Base-by-base conservation (phyloP, 2,888 invertebrate genomes). In the Agriopis leucophaearia region DNA sequence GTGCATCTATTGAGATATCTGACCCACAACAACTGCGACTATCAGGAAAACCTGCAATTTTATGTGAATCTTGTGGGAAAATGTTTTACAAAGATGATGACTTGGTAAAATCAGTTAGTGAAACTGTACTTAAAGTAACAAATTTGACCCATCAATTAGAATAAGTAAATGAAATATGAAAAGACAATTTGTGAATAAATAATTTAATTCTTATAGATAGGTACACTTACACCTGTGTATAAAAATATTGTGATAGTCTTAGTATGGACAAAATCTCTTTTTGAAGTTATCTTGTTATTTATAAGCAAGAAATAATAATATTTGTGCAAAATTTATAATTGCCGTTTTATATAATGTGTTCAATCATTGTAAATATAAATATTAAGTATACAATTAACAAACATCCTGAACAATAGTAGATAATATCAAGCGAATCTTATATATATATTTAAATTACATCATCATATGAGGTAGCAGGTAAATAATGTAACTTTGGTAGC, bases 51-150 rank as follows among this genome's bases (percentile, higher is more conserved):
- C 75, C 92, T 66, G 97, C 96, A 81, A 95, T 95, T 75, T 88
- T 97, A 42, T 97, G 97, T 88, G 95, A 96, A 74, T 84, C 82
- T 38, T 97, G 97, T 89, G 97, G 97, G 0, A 96, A 96, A 84
- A 92, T 96, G 59, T 97, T 95, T 85, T 97, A 97, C 96, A 96
- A 96, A 77, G 88, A 85, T 72, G 90, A 93, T 78, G 79, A 83
- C 55, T 72, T 88, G 35, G 73, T 88, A 48, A 85, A 86, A 76
- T 73, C 83, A 61, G 84, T 88, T 55, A 76, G 79, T 74, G 80
- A 85, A 70, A 73, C 81, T 73, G 80, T 88, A 60, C 78, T 75
- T 35, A 79, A 78, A 70, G 77, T 85, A 60, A 84, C 78, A 68
- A 83, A 84, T 58, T 73, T 83, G 69, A 80, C 80, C 57, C 80